Percentiles rank a stretch among this genome's conserved stretches.
Evolutionary conservation across 2,888 invertebrate species (phyloP).

Genomic region (Drosophila prostipennis): DNA sequence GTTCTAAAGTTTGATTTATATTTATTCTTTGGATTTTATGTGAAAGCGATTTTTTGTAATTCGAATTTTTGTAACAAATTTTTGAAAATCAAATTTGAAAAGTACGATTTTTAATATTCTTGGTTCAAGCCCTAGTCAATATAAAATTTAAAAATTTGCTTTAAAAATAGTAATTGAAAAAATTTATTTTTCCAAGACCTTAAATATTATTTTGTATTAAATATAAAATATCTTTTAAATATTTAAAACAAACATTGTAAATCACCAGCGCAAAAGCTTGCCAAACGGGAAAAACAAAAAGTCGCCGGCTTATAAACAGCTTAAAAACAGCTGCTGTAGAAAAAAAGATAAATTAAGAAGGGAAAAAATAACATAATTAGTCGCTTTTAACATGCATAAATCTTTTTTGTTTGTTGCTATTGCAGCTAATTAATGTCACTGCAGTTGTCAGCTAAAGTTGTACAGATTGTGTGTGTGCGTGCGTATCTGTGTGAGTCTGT

Average conservation of each 20-base stretch:
- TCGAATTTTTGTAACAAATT: too few relatives aligned
- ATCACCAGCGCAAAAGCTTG: not conserved
- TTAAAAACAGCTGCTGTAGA: slow-evolving; percentile 17
- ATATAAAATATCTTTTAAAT: too few relatives aligned
- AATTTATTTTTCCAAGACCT: too few relatives aligned
- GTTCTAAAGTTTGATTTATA: too few relatives aligned
- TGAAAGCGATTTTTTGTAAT: too few relatives aligned
- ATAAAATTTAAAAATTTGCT: too few relatives aligned
- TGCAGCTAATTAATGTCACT: slow-evolving; percentile 64
- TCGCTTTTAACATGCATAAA: slow-evolving; percentile 64
- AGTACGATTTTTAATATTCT: too few relatives aligned
- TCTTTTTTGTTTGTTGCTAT: slow-evolving; percentile 40
- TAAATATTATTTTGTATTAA: too few relatives aligned
- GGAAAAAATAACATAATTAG: slow-evolving; percentile 58
- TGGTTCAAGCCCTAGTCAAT: too few relatives aligned
- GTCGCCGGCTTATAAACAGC: not conserved
- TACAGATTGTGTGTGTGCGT: slow-evolving; percentile 30
- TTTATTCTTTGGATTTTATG: too few relatives aligned
- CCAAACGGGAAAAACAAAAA: not conserved
- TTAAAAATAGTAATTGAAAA: not conserved
- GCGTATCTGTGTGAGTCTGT: slow-evolving; percentile 19
- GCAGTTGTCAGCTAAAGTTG: slow-evolving; percentile 48
- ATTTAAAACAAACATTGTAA: not conserved
- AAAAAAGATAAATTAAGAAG: slow-evolving; percentile 29
- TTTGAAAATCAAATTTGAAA: too few relatives aligned